These are phyloP conservation scores for Charina bottae DNA, from an alignment of 2,113 vertebrate species.

Conservation along the genomic window DNA sequence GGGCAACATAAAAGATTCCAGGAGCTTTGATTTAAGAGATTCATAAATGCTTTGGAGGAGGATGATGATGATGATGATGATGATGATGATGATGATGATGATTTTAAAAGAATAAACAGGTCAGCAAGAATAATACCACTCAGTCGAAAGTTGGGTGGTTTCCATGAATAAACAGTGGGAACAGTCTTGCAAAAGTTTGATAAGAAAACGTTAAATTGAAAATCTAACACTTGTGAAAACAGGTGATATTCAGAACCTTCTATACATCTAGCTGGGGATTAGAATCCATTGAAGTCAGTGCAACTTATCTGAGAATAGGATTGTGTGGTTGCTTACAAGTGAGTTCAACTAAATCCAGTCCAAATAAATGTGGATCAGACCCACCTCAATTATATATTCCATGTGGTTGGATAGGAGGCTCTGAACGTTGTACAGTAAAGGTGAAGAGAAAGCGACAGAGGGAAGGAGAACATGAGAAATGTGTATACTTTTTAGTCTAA, in stretches of 20 bases:
- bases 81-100: no score
- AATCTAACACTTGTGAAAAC: not conserved
- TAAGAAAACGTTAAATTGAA: not conserved
- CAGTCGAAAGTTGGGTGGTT: not conserved
- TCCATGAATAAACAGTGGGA: not conserved
- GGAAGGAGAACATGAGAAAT: not conserved
- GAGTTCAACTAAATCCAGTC: not conserved
- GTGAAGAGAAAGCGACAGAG: not conserved
- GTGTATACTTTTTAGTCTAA: not conserved
- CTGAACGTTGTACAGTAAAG: not conserved
- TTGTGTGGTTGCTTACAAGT: no score
- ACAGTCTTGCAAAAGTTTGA: no score
- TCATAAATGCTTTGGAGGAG: not conserved
- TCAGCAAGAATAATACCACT: not conserved
- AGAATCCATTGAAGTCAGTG: not conserved
- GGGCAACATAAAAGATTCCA: not conserved
- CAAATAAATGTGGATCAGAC: not conserved
- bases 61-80: no score
- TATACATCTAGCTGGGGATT: not conserved
- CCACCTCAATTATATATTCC: not conserved
- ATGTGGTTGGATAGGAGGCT: not conserved
- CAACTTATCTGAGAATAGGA: no score
- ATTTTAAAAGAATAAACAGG: not conserved
- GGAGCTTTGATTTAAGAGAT: not conserved
- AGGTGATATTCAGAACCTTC: not conserved